These are phyloP conservation scores for Protosalanx chinensis DNA, from an alignment of 2,797 vertebrate genomes.

Conservation along the genomic window DNA sequence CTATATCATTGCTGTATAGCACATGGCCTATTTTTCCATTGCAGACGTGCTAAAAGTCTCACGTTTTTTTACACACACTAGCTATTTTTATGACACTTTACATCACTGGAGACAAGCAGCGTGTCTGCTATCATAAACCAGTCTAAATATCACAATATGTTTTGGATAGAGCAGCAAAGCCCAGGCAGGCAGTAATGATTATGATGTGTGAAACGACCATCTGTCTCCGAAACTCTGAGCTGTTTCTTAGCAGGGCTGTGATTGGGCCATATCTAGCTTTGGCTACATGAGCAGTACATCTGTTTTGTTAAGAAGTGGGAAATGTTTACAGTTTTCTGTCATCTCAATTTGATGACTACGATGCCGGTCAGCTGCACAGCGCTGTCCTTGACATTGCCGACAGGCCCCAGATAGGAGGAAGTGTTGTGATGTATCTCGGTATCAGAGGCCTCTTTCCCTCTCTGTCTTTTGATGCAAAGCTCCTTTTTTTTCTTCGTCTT, in stretches of 20 bases:
- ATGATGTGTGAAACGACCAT: constrained; percentile 46
- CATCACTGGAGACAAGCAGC: constrained; percentile 8
- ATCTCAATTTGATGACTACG: constrained; percentile 3
- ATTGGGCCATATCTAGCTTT: constrained; percentile 24
- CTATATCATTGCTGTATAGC: background rate
- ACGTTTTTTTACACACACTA: constrained; percentile 12
- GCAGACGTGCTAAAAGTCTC: background rate
- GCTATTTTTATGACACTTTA: constrained; percentile 13
- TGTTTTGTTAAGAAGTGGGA: constrained; percentile 34
- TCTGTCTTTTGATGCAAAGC: constrained; percentile 64
- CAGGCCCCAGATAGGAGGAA: constrained; percentile 7
- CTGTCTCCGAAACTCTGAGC: constrained; percentile 43
- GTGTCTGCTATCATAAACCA: constrained; percentile 30
- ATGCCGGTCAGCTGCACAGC: background rate
- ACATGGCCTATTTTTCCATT: constrained; percentile 8
- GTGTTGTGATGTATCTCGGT: constrained; percentile 13
- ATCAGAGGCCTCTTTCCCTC: constrained; percentile 25
- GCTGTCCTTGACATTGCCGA: constrained; percentile 6
- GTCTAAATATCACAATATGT: constrained; percentile 50
- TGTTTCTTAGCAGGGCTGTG: constrained; percentile 27
- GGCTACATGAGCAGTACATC: constrained; percentile 29
- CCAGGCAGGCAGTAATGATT: constrained; percentile 36
- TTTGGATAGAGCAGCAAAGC: constrained; percentile 37
- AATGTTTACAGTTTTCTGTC: constrained; percentile 22
- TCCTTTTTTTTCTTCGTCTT: constrained; percentile 34